Conservation (phyloP, 1,140 invertebrate species). For the Dendroctonus ponderosae region DNA sequence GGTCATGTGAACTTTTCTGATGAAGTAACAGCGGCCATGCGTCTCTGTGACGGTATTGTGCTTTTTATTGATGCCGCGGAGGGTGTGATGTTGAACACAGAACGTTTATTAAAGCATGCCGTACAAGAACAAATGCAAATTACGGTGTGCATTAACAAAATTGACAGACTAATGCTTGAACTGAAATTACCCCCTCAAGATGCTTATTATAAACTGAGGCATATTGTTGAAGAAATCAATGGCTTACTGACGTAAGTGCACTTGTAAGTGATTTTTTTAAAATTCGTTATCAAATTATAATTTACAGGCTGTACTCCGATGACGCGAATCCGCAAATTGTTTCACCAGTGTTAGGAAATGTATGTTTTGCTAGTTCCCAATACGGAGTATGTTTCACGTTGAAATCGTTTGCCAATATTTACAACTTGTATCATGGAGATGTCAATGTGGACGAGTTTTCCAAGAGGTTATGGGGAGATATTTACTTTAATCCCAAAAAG, state of each 20-base stretch:
- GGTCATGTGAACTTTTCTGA: conserved; percentile 99
- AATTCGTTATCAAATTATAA: background rate
- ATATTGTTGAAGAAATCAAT: conserved; percentile 98
- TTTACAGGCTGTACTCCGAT: conserved; percentile 66
- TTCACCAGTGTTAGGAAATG: conserved; percentile 88
- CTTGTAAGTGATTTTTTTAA: conserved; percentile 46
- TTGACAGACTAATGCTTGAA: conserved; percentile 94
- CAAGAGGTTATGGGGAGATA: conserved; percentile 95
- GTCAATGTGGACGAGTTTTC: conserved; percentile 87
- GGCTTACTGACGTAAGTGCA: conserved; percentile 72
- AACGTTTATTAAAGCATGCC: conserved; percentile 93
- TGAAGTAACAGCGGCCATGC: conserved; percentile 95
- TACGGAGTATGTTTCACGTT: conserved; percentile 97
- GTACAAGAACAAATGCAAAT: conserved; percentile 91
- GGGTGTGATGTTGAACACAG: conserved; percentile 98
- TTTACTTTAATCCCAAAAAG: conserved; percentile 98
- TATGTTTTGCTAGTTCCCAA: conserved; percentile 97
- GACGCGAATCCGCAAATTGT: conserved; percentile 70
- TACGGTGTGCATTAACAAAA: conserved; percentile 98
- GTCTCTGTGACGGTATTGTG: conserved; percentile 93
- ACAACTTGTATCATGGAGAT: conserved; percentile 70
- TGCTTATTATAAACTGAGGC: conserved; percentile 97
- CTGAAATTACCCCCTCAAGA: conserved; percentile 96
- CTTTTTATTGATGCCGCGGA: conserved; percentile 99
- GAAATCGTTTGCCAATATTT: conserved; percentile 94